phyloP scores from a whole-genome alignment of 2,113 vertebrate species.

The Ammodytes marinus region DNA sequence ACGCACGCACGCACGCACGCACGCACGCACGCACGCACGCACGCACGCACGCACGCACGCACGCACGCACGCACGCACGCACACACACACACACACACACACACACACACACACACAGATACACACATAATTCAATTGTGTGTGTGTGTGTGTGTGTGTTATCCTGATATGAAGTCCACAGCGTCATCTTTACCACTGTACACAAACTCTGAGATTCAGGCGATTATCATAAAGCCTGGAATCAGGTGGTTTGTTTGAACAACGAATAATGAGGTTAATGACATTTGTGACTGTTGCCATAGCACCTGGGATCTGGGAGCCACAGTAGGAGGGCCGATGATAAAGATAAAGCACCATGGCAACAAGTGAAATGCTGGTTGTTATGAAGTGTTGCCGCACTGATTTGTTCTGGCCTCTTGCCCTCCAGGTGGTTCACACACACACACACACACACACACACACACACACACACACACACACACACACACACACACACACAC shows the following conservation, averaged over 20 bases:
- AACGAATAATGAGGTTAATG: conserved; percentile 64
- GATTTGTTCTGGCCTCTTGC: conserved; percentile 61
- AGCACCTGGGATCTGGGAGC: conserved; percentile 67
- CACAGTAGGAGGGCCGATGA: conserved; percentile 6
- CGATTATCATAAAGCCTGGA: conserved; percentile 16
- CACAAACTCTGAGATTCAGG: conserved; percentile 1
- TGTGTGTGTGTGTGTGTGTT: background rate
- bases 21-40: no score
- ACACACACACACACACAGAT: no score
- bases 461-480: conserved; percentile 23
- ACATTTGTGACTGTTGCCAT: conserved; percentile 77
- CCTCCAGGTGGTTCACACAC: conserved; percentile 54
- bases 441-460: conserved; percentile 24
- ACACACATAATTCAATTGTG: no score
- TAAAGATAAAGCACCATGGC: conserved; percentile 64
- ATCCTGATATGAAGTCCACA: background rate
- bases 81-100: no score
- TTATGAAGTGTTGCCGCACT: conserved; percentile 28
- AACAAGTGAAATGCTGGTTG: conserved; percentile 67
- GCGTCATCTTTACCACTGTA: background rate
- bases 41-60: no score
- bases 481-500: conserved; percentile 24
- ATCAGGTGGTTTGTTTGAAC: conserved; percentile 24
- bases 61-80: no score
- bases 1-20: no score